A percentile compares a stretch with the other conserved stretches of the same genome.
Evolutionary conservation across 2,113 vertebrate species (phyloP).

Genomic region (Erythrocercus mccallii): DNA sequence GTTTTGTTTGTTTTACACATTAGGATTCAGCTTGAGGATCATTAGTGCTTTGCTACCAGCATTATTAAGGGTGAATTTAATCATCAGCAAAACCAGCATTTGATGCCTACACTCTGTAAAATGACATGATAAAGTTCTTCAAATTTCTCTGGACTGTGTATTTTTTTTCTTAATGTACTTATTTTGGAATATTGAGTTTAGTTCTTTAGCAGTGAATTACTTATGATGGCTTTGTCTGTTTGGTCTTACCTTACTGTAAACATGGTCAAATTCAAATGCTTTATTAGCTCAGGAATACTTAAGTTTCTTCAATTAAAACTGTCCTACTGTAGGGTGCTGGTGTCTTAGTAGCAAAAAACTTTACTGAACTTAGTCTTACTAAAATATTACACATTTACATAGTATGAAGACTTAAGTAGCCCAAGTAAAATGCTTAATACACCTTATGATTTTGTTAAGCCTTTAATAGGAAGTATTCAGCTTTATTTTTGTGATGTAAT

Average conservation of each 20-base stretch:
- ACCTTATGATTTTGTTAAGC: neutral
- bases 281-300: neutral
- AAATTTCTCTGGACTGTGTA: fast-evolving
- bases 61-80: neutral
- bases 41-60: neutral
- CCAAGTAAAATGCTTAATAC: neutral
- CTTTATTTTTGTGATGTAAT: neutral
- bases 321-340: neutral
- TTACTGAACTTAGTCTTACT: neutral
- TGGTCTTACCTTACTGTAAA: neutral
- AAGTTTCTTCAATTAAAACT: neutral
- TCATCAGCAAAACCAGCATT: neutral
- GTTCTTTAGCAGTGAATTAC: neutral
- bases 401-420: neutral
- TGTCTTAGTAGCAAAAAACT: neutral
- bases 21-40: neutral
- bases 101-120: neutral
- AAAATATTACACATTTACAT: neutral
- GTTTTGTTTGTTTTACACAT: neutral
- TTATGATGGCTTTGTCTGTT: neutral
- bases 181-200: neutral
- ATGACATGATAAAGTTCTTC: neutral
- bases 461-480: neutral
- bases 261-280: neutral
- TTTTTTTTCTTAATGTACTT: neutral